Percentiles rank a stretch among this genome's conserved stretches.
Evolutionary conservation across 2,888 invertebrate species (phyloP).

Genomic region (Pocota personata): DNA sequence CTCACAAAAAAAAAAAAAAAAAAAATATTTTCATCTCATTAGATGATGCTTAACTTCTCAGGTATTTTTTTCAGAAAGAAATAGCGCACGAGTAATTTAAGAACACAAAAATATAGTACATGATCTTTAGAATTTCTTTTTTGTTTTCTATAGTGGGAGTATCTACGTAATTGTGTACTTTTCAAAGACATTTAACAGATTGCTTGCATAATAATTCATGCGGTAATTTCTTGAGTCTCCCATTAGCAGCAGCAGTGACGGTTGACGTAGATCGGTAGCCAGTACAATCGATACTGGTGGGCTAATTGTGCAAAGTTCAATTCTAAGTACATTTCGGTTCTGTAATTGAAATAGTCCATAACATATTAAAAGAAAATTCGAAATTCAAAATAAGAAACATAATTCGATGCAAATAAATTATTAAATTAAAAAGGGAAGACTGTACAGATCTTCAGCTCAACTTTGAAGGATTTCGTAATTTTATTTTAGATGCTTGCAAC

Average conservation of each 20-base stretch:
- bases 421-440: no score
- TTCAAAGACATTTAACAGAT: conserved; percentile 47
- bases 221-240: conserved; percentile 11
- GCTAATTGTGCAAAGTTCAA: background rate
- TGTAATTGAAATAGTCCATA: background rate
- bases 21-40: conserved; percentile 64
- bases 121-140: background rate
- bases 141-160: conserved; percentile 3
- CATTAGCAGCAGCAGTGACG: background rate
- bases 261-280: background rate
- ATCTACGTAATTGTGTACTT: conserved; percentile 19
- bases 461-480: no score
- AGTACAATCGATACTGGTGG: background rate
- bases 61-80: conserved; percentile 26
- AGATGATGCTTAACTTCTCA: conserved; percentile 64
- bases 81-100: conserved; percentile 34
- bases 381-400: no score
- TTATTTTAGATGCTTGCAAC: no score
- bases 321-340: background rate
- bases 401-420: no score
- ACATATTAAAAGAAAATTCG: no score
- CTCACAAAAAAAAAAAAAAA: background rate
- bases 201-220: conserved; percentile 36
- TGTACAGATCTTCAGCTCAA: no score
- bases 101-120: conserved; percentile 17